Evolutionary conservation across 2,797 vertebrate genomes (phyloP).

Genomic region (Parauchenoglanis punctatus): DNA sequence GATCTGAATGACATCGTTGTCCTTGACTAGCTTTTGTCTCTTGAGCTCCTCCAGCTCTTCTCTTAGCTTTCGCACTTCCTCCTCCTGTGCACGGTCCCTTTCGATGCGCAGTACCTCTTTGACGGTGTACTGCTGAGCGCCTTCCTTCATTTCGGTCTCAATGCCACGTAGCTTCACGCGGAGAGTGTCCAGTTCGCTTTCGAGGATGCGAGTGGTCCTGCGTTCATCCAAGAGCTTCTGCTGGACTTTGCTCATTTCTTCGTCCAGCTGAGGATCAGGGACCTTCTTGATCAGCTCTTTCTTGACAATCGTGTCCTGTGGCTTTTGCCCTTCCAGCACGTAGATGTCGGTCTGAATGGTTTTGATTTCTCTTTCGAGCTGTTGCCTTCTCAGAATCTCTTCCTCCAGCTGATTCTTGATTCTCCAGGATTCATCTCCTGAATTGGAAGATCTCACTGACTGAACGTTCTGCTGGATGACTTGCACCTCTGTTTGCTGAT

Average conservation of each 20-base stretch:
- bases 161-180: slow-evolving; percentile 77
- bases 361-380: slow-evolving; percentile 88
- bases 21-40: slow-evolving; percentile 83
- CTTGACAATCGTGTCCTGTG: slow-evolving; percentile 87
- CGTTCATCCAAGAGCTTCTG: slow-evolving; percentile 88
- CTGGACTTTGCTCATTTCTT: slow-evolving; percentile 86
- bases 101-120: slow-evolving; percentile 96
- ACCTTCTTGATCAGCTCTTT: slow-evolving; percentile 92
- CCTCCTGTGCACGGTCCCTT: slow-evolving; percentile 86
- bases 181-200: slow-evolving; percentile 86
- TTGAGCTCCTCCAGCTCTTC: slow-evolving; percentile 88
- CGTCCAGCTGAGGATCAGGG: slow-evolving; percentile 89
- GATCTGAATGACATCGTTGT: slow-evolving; percentile 83
- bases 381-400: slow-evolving; percentile 86
- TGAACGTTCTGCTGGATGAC: slow-evolving; percentile 70
- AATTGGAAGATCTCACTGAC: slow-evolving; percentile 65
- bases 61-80: slow-evolving; percentile 85
- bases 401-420: slow-evolving; percentile 88
- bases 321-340: slow-evolving; percentile 85
- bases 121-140: slow-evolving; percentile 90
- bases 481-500: slow-evolving; percentile 83
- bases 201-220: slow-evolving; percentile 81
- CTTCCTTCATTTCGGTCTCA: slow-evolving; percentile 84
- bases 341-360: slow-evolving; percentile 87
- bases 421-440: slow-evolving; percentile 84